phyloP scores from a whole-genome alignment of 2,113 vertebrate genomes.

The Toxostoma redivivum region DNA sequence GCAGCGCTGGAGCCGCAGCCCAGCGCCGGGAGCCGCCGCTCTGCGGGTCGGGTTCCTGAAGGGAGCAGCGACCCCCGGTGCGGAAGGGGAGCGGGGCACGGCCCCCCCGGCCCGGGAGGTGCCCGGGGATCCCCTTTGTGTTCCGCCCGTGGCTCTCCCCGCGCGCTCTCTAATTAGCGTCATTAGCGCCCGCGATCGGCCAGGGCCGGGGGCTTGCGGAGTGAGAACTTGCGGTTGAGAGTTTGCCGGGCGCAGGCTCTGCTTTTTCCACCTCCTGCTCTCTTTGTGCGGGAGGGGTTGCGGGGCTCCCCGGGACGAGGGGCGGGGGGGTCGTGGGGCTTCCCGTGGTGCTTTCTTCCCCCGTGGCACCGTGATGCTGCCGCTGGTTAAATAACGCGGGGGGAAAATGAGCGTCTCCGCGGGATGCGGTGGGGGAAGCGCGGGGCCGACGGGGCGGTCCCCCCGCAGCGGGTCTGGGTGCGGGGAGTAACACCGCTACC shows the following conservation, averaged over 20 bases:
- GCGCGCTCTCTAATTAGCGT: not conserved
- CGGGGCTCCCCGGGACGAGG: not conserved
- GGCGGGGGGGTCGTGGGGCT: not conserved
- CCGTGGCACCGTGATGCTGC: not conserved
- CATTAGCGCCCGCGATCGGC: not conserved
- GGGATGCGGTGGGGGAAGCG: not conserved
- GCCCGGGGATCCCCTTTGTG: conserved; percentile 7
- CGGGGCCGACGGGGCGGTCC: not conserved
- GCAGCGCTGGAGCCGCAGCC: not conserved
- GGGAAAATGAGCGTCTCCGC: not conserved
- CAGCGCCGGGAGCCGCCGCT: not conserved
- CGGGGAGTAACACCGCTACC: not conserved
- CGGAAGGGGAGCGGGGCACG: not conserved
- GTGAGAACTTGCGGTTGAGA: not conserved
- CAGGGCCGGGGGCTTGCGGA: not conserved
- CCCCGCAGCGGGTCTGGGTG: not conserved
- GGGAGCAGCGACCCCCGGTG: not conserved
- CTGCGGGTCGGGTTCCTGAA: not conserved
- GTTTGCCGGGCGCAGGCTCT: not conserved
- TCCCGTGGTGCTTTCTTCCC: not conserved
- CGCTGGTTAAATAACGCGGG: not conserved
- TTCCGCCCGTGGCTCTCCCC: not conserved
- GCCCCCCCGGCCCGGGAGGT: not conserved
- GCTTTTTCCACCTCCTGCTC: not conserved
- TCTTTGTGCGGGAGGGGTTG: not conserved